Percentiles rank a stretch among this genome's conserved stretches.
Conservation (phyloP, 1,140 invertebrate species). For the Saccostrea echinata region DNA sequence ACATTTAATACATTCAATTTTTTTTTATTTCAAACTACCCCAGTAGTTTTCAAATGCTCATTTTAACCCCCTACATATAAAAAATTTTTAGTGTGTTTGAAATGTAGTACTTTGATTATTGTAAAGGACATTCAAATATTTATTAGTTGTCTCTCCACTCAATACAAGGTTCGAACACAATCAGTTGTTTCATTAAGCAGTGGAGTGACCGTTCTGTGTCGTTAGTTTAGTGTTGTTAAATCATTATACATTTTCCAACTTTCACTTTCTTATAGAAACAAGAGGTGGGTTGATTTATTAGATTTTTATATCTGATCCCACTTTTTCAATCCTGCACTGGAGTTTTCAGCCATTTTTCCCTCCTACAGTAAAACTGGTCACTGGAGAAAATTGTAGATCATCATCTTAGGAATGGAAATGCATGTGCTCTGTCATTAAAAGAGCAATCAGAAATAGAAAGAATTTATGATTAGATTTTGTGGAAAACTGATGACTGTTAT, state of each 20-base stretch:
- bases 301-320: background rate
- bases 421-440: background rate
- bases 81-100: too few relatives aligned
- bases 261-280: background rate
- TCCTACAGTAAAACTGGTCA: background rate
- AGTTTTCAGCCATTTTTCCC: background rate
- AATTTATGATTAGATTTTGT: too few relatives aligned
- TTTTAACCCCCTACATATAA: too few relatives aligned
- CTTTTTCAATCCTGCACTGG: conserved; percentile 2
- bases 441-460: background rate
- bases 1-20: too few relatives aligned
- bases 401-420: background rate
- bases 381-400: conserved; percentile 1
- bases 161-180: too few relatives aligned
- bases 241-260: background rate
- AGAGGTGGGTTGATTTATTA: background rate
- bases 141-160: too few relatives aligned
- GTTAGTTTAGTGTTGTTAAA: background rate
- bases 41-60: too few relatives aligned
- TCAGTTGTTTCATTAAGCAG: too few relatives aligned
- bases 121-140: too few relatives aligned
- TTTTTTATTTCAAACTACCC: too few relatives aligned
- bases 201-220: too few relatives aligned
- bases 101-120: too few relatives aligned
- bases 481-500: background rate